Evolutionary conservation across 2,888 invertebrate species (phyloP), one percentile per base, ranked within the genome.

Genomic region (Palloptera scutellata): DNA sequence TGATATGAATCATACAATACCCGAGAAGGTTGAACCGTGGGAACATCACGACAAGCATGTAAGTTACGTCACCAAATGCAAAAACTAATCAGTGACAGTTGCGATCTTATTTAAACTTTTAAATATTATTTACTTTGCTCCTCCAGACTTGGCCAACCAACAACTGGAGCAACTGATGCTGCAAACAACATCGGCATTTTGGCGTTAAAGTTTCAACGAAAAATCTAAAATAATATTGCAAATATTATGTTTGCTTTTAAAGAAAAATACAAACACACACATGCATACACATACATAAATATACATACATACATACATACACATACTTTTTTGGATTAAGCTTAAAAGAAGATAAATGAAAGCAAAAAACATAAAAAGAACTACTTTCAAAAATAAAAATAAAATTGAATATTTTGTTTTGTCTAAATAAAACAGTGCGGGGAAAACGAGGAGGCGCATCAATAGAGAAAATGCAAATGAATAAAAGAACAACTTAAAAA

Each of bases 11-110:
- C 80, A 79, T 43, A 77, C 83, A 77, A 78, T 84, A 77, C 80
- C 83, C 41, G 84, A 84, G 20, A 84, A 84, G 74, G 78, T 83
- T 66, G 85, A 85, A 73, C 76, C 77, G 67, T 85, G 85, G 85
- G 85, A 85, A 75, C 85, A 84, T 75, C 84, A 84, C 71, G 85
- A 85, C 64, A 85, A 85, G 68, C 84, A 84, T 74, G 85, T 85
- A 76, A 81, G 81, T 78, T 45, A 13, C 30, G 13, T 13, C 13
- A 30, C 9, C 6, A 40, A 51, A 15, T 5, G 13, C 6, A 61
- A 48, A 20, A 10, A 4, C 40, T 20, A 3, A 48, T 61, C 61
- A 19, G 17, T 54, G 17, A 20, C 17, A 20, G 54, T 11, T 54
- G 54, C 48, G 12, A 8, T 11, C 19, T 59, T 9, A 15, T 55